These are phyloP conservation scores for Chelonus formosanus DNA, from an alignment of 2,888 invertebrate species.

Conservation along the genomic window DNA sequence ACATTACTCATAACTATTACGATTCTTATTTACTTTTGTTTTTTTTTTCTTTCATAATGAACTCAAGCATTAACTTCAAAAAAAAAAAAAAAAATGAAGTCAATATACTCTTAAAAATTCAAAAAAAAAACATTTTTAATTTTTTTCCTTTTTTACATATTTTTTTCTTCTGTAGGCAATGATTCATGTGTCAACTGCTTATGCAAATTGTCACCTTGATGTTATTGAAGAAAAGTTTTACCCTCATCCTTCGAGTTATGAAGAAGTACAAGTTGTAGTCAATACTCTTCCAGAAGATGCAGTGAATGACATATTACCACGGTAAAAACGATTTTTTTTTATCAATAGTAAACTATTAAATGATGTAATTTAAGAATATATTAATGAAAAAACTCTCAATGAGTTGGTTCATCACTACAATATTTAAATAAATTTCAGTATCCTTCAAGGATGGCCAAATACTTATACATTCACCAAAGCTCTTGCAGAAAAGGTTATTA, in stretches of 20 bases:
- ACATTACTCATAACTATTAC: too few species aligned
- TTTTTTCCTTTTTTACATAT: slow-evolving; percentile 6
- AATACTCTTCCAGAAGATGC: slow-evolving; percentile 67
- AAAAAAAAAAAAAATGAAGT: slow-evolving; percentile 1
- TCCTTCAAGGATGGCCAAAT: slow-evolving; percentile 77
- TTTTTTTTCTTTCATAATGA: not conserved
- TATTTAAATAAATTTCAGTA: slow-evolving; percentile 15
- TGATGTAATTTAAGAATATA: too few species aligned
- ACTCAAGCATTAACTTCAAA: too few species aligned
- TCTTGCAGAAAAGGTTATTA: slow-evolving; percentile 77
- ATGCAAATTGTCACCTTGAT: slow-evolving; percentile 65
- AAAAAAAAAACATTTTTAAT: not conserved
- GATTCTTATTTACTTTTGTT: too few species aligned
- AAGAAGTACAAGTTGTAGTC: slow-evolving; percentile 65
- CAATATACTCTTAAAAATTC: slow-evolving; percentile 15
- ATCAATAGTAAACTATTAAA: too few species aligned
- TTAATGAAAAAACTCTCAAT: too few species aligned
- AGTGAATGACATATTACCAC: slow-evolving; percentile 66
- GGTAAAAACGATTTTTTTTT: slow-evolving; percentile 63
- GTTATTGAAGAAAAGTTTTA: slow-evolving; percentile 77
- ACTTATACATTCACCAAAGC: slow-evolving; percentile 90
- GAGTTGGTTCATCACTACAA: not conserved
- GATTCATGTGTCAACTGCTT: slow-evolving; percentile 64
- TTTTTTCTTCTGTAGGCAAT: slow-evolving; percentile 53
- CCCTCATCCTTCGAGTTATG: slow-evolving; percentile 67